phyloP scores from a whole-genome alignment of 2,888 invertebrate species.

The Eugnorisma glareosa region DNA sequence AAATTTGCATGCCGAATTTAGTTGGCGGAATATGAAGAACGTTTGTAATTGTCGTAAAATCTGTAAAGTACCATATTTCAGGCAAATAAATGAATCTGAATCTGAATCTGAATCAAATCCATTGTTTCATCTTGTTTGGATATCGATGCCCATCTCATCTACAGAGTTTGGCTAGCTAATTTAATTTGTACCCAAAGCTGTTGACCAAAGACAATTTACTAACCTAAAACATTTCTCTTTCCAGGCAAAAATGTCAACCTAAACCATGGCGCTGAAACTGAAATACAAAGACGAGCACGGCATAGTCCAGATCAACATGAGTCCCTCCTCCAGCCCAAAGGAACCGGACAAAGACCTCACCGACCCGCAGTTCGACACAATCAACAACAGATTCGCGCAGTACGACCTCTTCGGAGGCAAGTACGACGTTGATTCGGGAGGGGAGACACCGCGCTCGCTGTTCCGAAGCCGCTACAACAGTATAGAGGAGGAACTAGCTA shows the following conservation, averaged over 20 bases:
- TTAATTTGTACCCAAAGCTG: not conserved
- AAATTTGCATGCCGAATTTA: too few species aligned
- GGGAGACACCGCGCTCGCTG: constrained; percentile 80
- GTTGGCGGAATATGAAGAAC: too few species aligned
- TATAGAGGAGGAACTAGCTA: constrained; percentile 87
- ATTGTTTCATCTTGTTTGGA: not conserved
- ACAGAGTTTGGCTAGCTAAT: not conserved
- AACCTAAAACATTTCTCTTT: constrained; percentile 8
- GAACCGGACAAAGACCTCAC: constrained; percentile 71
- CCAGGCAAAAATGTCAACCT: constrained; percentile 66
- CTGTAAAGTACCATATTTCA: too few species aligned
- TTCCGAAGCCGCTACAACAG: constrained; percentile 89
- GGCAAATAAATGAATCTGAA: too few species aligned
- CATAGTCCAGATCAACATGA: constrained; percentile 87
- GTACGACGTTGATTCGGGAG: constrained; percentile 78
- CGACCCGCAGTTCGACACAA: constrained; percentile 86
- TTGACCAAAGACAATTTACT: not conserved
- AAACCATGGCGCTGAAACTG: constrained; percentile 84
- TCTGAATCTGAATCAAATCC: too few species aligned
- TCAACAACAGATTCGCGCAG: constrained; percentile 85
- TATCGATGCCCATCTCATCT: not conserved
- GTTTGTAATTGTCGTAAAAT: too few species aligned
- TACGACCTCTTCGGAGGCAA: constrained; percentile 87
- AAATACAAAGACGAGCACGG: constrained; percentile 89
- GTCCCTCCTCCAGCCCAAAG: constrained; percentile 77